Conservation (phyloP, 2,113 vertebrate genomes). For the Daphoenositta chrysoptera region DNA sequence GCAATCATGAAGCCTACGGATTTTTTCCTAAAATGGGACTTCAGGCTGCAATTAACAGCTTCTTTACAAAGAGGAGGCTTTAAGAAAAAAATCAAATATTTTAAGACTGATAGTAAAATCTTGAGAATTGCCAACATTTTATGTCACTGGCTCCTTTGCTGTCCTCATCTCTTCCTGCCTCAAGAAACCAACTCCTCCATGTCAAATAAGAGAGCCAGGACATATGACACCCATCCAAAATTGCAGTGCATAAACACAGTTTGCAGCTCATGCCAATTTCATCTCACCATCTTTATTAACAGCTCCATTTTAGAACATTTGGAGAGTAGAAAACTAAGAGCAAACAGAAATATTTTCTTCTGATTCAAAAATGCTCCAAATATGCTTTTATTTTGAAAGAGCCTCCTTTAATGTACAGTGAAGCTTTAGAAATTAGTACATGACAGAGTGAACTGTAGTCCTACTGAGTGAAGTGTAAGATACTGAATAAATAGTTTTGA, state of each 20-base stretch:
- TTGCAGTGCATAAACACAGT: not conserved
- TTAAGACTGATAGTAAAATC: not conserved
- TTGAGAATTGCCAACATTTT: not conserved
- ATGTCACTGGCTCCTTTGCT: not conserved
- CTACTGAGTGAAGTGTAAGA: not conserved
- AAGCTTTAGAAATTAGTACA: not conserved
- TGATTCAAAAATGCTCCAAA: not conserved
- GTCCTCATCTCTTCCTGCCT: not conserved
- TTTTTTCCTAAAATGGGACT: not conserved
- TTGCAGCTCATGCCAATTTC: not conserved
- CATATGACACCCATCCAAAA: not conserved
- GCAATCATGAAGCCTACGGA: not conserved
- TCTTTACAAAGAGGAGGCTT: not conserved
- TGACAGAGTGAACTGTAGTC: not conserved
- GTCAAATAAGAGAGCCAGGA: slow-evolving; percentile 2
- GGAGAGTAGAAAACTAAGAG: slow-evolving; percentile 1
- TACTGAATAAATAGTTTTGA: not conserved
- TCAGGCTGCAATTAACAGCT: not conserved
- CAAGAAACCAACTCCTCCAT: not conserved
- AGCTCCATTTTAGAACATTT: not conserved
- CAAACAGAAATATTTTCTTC: not conserved
- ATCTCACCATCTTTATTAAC: not conserved
- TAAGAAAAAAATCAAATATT: slow-evolving; percentile 2
- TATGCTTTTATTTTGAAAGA: not conserved
- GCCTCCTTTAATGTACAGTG: not conserved